Evolutionary conservation across 2,113 vertebrate genomes (phyloP).

Genomic region (Neofelis nebulosa): DNA sequence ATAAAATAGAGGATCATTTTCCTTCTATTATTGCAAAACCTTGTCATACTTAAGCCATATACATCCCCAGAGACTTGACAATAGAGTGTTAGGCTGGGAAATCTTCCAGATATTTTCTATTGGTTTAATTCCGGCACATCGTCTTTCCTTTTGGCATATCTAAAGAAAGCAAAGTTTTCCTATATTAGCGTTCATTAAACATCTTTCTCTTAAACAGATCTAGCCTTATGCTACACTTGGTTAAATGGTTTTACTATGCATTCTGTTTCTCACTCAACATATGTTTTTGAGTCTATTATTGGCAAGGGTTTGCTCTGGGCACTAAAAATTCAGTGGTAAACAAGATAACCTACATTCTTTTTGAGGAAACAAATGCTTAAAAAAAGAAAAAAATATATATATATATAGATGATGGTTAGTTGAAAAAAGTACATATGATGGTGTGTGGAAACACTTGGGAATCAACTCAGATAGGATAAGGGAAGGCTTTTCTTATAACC

Average conservation of each 20-base stretch:
- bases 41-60: not conserved
- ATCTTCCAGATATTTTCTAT: conserved; percentile 5
- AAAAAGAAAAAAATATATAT: not conserved
- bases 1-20: conserved; percentile 34
- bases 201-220: not conserved
- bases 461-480: not conserved
- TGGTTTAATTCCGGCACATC: not conserved
- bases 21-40: conserved; percentile 29
- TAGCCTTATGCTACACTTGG: not conserved
- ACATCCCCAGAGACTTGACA: not conserved
- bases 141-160: conserved; percentile 22
- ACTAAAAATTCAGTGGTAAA: not conserved
- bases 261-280: not conserved
- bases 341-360: not conserved
- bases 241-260: not conserved
- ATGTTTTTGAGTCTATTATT: not conserved
- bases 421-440: not conserved
- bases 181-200: not conserved
- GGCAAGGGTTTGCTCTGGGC: not conserved
- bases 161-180: not conserved
- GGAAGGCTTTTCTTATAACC: not conserved
- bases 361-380: not conserved
- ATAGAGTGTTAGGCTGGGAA: not conserved
- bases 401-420: not conserved
- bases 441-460: not conserved